A percentile compares a stretch with the other conserved stretches of the same genome.
These are phyloP conservation scores for Dyspetes luteomarginatus DNA, from an alignment of 2,888 invertebrate genomes.

Conservation along the genomic window DNA sequence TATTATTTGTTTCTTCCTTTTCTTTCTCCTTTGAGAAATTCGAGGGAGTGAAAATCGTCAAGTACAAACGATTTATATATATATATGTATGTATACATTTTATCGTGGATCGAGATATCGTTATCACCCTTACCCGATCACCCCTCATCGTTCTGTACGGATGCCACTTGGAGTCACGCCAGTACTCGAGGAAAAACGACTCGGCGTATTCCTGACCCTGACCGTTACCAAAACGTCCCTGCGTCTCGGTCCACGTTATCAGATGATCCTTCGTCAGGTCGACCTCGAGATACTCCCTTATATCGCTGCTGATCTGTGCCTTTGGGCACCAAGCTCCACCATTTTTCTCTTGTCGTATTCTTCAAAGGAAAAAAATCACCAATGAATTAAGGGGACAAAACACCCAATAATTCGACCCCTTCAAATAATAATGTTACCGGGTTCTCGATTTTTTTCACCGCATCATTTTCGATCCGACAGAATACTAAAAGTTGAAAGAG, in stretches of 20 bases:
- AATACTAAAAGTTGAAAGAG: too few relatives aligned
- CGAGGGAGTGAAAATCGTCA: conserved; percentile 27
- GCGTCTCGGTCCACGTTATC: conserved; percentile 93
- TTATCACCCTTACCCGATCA: conserved; percentile 86
- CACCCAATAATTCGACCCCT: not conserved
- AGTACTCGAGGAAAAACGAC: conserved; percentile 92
- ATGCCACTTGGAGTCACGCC: conserved; percentile 90
- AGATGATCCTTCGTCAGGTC: conserved; percentile 90
- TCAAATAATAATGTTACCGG: too few relatives aligned
- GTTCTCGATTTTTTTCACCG: too few relatives aligned
- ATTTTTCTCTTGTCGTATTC: conserved; percentile 92
- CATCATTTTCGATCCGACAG: too few relatives aligned
- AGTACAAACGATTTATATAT: conserved; percentile 18
- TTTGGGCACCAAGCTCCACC: conserved; percentile 98
- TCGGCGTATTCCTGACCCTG: conserved; percentile 95
- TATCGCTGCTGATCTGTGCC: conserved; percentile 89
- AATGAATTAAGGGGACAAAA: not conserved
- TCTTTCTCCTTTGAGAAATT: conserved; percentile 3
- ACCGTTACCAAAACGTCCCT: conserved; percentile 96
- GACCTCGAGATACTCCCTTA: conserved; percentile 93
- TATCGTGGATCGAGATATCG: conserved; percentile 40
- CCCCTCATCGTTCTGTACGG: conserved; percentile 92
- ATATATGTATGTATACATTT: conserved; percentile 8
- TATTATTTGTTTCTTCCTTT: conserved; percentile 27
- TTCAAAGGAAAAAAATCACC: conserved; percentile 81